Base-by-base conservation (phyloP, 2,113 vertebrate genomes). In the Gulo gulo region DNA sequence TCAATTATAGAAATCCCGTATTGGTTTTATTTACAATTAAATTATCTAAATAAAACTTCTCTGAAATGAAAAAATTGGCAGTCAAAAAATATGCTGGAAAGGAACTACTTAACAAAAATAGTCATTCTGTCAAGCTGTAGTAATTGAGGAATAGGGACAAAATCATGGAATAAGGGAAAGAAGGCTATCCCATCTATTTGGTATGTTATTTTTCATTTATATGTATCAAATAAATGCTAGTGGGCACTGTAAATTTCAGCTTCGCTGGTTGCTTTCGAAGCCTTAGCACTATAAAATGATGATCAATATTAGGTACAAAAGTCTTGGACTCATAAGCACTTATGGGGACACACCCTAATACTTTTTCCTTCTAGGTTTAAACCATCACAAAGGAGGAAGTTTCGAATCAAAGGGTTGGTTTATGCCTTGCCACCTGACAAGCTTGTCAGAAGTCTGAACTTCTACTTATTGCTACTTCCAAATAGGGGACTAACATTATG, bases 21-120 rank as follows among this genome's bases (percentile, higher is more conserved):
- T 79, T 67, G 81, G 71, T 86, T 90, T 88, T 80, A 89, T 52
- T 86, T 73, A 92, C 79, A 86, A 95, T 81, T 94, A 69, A 80
- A 47, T 83, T 47, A 91, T 65, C 86, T 78, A 91, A 91, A 59
- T 69, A 74, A 69, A 36, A 63, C 57, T 90, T 96, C 52, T 90
- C 71, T 52, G 52, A 88, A 90, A 55, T 7, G 12, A 36, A 96
- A 91, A 92, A 74, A 65, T 4, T 26, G 24, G 59, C 81, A 69
- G 50, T 78, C 47, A 59, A 63, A 39, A 94, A 96, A 65, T 31
- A 88, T 7, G 45, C 83, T 57, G 87, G 63, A 65, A 88, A 59
- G n/a, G 39, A 94, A 73, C 36, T n/a, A 74, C 8, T 57, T 78
- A 50, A 83, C 74, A 88, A 12, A 88, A 85, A 86, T 12, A 59